Conservation (phyloP, 2,113 vertebrate species). For the Megaptera novaeangliae region DNA sequence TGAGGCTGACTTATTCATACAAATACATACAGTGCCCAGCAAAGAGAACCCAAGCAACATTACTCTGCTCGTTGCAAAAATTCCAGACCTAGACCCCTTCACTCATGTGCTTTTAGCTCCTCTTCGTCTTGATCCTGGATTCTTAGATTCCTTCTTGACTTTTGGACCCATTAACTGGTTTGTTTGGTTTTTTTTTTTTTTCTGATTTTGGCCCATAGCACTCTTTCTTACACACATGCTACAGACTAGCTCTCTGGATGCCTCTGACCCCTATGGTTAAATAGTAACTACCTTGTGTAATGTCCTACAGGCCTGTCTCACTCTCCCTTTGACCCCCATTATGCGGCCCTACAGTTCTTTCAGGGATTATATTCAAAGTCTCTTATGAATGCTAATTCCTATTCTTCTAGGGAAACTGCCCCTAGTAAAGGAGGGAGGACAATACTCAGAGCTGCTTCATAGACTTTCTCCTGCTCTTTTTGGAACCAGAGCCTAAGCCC, state of each 20-base stretch:
- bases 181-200: background rate
- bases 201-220: background rate
- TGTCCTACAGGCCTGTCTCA: background rate
- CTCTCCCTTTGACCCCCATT: background rate
- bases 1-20: background rate
- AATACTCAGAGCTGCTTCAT: background rate
- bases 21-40: background rate
- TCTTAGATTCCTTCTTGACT: background rate
- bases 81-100: background rate
- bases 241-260: background rate
- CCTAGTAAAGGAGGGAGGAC: background rate
- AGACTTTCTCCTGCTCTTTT: background rate
- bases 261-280: background rate
- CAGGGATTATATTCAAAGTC: background rate
- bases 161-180: background rate
- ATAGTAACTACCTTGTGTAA: background rate
- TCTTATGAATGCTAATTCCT: background rate
- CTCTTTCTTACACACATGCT: background rate
- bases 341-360: background rate
- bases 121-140: background rate
- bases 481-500: background rate
- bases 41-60: background rate
- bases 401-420: background rate
- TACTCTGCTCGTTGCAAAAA: background rate
- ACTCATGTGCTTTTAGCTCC: background rate